Evolutionary conservation across 2,888 invertebrate genomes (phyloP).

Genomic region (Chironomus riparius): DNA sequence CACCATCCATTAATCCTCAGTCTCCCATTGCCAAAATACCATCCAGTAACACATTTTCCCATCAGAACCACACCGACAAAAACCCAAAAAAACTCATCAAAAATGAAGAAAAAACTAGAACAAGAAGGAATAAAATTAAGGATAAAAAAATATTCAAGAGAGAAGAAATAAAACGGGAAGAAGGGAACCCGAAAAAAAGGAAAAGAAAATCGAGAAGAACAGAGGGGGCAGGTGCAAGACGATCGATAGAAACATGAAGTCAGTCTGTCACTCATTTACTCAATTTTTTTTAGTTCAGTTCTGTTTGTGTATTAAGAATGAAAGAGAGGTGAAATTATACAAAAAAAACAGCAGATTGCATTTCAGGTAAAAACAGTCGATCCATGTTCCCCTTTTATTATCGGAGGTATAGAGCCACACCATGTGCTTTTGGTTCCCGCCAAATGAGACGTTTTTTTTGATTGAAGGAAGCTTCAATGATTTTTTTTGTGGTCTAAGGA

Average conservation of each 20-base stretch:
- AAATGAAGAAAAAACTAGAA: background rate
- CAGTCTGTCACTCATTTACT: background rate
- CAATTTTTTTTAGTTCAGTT: background rate
- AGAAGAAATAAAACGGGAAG: background rate
- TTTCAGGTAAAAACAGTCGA: background rate
- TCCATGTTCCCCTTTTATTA: background rate
- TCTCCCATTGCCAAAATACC: too few relatives aligned
- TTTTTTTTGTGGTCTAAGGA: too few relatives aligned
- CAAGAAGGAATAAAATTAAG: background rate
- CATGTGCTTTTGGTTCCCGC: background rate
- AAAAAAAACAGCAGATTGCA: conserved; percentile 2
- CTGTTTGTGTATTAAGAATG: background rate
- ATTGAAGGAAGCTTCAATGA: too few relatives aligned
- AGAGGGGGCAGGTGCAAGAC: conserved; percentile 11
- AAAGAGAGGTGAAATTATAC: background rate
- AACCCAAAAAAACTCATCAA: background rate
- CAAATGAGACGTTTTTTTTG: background rate
- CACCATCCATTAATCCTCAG: too few relatives aligned
- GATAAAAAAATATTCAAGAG: background rate
- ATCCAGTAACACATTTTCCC: too few relatives aligned
- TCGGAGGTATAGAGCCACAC: background rate
- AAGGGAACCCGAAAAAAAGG: background rate
- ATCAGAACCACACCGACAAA: background rate
- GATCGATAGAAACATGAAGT: background rate
- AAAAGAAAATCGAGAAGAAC: background rate